Percentiles rank a stretch among this genome's conserved stretches.
Conservation (phyloP, 2,113 vertebrate genomes). For the Egretta garzetta region DNA sequence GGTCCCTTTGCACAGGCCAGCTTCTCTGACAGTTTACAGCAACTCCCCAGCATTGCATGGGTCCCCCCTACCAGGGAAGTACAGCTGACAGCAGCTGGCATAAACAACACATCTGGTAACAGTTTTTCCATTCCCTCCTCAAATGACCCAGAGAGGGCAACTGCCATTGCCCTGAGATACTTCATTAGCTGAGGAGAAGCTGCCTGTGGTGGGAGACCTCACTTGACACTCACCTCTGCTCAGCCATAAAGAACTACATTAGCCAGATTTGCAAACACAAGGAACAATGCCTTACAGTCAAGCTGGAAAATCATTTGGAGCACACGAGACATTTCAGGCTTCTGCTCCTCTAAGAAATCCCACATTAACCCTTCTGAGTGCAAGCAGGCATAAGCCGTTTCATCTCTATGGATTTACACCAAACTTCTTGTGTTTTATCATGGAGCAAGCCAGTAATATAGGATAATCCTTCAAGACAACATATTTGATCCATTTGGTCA, state of each 20-base stretch:
- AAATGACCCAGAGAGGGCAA: neutral
- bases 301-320: slow-evolving; percentile 37
- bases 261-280: slow-evolving; percentile 24
- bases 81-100: neutral
- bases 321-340: slow-evolving; percentile 20
- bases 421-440: neutral
- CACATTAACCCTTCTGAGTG: slow-evolving; percentile 1
- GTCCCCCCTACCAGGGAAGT: neutral
- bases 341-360: neutral
- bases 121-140: neutral
- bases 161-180: neutral
- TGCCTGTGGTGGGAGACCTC: neutral
- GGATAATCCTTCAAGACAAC: neutral
- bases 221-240: slow-evolving; percentile 4
- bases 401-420: neutral
- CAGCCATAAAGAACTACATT: slow-evolving; percentile 13
- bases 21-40: neutral
- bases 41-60: neutral
- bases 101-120: neutral
- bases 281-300: slow-evolving; percentile 47
- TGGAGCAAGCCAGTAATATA: neutral
- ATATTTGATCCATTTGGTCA: neutral
- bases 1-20: neutral
- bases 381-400: neutral
- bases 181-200: neutral